A percentile compares a stretch with the other conserved stretches of the same genome.
These are phyloP conservation scores for Cataglyphis livida DNA, from an alignment of 2,888 invertebrate genomes.

Conservation along the genomic window DNA sequence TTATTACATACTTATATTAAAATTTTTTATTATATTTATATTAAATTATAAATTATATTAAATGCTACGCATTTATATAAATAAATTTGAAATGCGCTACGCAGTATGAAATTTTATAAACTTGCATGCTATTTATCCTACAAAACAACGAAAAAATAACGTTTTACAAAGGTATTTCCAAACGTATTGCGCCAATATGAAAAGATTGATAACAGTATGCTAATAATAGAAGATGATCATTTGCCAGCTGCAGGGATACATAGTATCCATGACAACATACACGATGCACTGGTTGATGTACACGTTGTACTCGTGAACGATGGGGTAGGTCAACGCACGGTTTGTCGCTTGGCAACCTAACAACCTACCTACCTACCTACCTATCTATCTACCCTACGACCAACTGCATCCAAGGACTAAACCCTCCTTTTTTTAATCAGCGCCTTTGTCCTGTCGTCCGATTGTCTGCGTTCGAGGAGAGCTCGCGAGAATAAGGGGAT, in stretches of 20 bases:
- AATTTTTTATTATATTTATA: neutral
- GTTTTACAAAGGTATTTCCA: neutral
- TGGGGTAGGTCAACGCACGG: slow-evolving; percentile 80
- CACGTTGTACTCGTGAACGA: slow-evolving; percentile 67
- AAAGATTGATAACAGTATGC: slow-evolving; percentile 9
- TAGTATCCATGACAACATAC: slow-evolving; percentile 75
- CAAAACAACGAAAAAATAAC: neutral
- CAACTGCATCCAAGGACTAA: slow-evolving; percentile 72
- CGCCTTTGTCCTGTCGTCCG: slow-evolving; percentile 73
- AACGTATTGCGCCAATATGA: neutral
- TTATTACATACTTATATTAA: neutral
- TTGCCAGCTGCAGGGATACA: slow-evolving; percentile 69
- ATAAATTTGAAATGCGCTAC: too few species aligned
- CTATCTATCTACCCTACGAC: slow-evolving; percentile 75
- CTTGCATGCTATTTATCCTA: neutral
- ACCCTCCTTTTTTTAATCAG: slow-evolving; percentile 73
- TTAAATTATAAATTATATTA: too few species aligned
- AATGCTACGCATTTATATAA: too few species aligned
- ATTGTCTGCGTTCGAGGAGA: slow-evolving; percentile 69
- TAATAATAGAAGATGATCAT: slow-evolving; percentile 64
- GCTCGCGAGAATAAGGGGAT: slow-evolving; percentile 48
- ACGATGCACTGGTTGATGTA: slow-evolving; percentile 30
- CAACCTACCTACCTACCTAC: slow-evolving; percentile 78
- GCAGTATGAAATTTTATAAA: neutral
- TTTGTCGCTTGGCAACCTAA: slow-evolving; percentile 81